A percentile compares a stretch with the other conserved stretches of the same genome.
These are phyloP conservation scores for Mustela erminea DNA, from an alignment of 2,797 vertebrate species.

Conservation along the genomic window DNA sequence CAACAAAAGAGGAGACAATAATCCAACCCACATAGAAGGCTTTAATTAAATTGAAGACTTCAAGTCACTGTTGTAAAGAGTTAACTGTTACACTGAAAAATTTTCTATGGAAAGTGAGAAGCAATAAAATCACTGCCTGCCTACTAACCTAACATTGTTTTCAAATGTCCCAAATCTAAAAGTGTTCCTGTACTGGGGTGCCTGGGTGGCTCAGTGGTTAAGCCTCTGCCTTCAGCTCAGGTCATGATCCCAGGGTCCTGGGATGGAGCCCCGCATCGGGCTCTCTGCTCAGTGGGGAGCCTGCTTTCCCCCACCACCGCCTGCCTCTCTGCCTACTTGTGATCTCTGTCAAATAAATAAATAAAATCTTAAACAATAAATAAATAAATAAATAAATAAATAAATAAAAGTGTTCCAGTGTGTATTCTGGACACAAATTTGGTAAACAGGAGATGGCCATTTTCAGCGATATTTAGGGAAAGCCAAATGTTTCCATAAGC, in stretches of 20 bases:
- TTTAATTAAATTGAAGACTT: conserved; percentile 6
- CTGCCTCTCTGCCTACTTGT: too few species aligned
- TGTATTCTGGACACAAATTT: not conserved
- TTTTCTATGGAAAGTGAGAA: conserved; percentile 26
- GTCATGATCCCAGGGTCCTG: too few species aligned
- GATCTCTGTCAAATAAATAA: too few species aligned
- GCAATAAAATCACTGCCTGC: not conserved
- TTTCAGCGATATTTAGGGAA: not conserved
- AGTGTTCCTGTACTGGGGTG: not conserved
- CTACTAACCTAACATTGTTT: not conserved
- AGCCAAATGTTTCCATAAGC: not conserved
- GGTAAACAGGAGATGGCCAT: not conserved
- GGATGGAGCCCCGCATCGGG: too few species aligned
- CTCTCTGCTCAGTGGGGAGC: too few species aligned
- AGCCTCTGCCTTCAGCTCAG: too few species aligned
- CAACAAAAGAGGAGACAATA: not conserved
- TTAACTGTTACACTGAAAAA: not conserved
- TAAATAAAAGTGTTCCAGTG: not conserved
- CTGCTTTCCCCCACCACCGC: too few species aligned
- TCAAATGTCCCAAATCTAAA: not conserved
- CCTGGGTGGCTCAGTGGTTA: too few species aligned
- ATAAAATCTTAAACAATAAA: too few species aligned
- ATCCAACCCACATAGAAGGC: not conserved
- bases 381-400: too few species aligned
- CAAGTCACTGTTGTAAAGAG: not conserved